A percentile compares a stretch with the other conserved stretches of the same genome.
Evolutionary conservation across 2,797 vertebrate genomes (phyloP).

Genomic region (Fratercula arctica): DNA sequence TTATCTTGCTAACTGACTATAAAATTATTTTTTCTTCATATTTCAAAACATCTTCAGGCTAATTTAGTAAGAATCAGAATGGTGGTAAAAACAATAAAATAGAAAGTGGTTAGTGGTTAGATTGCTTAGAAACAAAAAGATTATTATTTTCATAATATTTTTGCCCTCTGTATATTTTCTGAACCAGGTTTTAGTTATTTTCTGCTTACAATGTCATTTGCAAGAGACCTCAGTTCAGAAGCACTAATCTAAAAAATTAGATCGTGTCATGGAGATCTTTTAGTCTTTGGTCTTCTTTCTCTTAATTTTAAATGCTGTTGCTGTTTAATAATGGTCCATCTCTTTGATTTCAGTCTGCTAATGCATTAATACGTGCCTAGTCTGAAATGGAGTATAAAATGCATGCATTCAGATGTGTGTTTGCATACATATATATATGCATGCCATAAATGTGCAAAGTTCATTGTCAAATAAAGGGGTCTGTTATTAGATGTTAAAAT

Average conservation of each 20-base stretch:
- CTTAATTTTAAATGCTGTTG: background rate
- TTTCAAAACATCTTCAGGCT: background rate
- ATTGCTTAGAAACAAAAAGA: background rate
- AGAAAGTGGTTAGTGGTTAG: background rate
- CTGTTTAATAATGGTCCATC: background rate
- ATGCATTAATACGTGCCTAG: background rate
- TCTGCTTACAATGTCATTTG: background rate
- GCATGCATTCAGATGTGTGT: background rate
- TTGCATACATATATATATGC: background rate
- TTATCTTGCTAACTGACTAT: background rate
- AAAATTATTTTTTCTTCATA: background rate
- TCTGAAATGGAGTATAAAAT: background rate
- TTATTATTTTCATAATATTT: background rate
- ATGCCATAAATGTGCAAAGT: background rate
- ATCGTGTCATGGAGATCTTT: background rate
- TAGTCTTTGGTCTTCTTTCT: background rate
- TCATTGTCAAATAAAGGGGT: background rate
- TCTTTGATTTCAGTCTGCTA: background rate
- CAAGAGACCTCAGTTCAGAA: background rate
- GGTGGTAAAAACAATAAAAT: background rate
- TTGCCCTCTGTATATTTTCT: background rate
- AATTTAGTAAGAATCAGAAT: background rate
- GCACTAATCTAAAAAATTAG: background rate
- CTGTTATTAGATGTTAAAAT: background rate
- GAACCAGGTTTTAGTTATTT: background rate